Percentiles rank a stretch among this genome's conserved stretches.
Evolutionary conservation across 2,888 invertebrate species (phyloP).

Genomic region (Phytoseiulus persimilis): DNA sequence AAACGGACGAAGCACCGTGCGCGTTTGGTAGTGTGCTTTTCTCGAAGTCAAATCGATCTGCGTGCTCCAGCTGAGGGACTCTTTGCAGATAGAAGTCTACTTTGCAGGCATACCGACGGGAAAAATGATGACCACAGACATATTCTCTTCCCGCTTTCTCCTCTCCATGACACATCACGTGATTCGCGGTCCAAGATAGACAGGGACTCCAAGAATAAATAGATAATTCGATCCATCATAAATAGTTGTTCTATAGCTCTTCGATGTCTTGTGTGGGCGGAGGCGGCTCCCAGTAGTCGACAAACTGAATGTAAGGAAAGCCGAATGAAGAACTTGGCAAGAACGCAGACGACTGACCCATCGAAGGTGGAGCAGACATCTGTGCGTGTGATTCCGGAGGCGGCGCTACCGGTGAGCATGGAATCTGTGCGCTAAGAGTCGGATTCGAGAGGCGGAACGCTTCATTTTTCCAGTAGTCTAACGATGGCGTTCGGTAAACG

Average conservation of each 20-base stretch:
- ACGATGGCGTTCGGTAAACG: background rate
- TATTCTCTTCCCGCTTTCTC: background rate
- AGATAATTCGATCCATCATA: conserved; percentile 8
- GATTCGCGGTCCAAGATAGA: background rate
- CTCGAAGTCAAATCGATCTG: too few relatives aligned
- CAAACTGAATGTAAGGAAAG: conserved; percentile 31
- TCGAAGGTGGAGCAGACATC: background rate
- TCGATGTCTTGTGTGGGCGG: conserved; percentile 23
- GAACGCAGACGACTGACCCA: conserved; percentile 6
- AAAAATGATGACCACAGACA: too few relatives aligned
- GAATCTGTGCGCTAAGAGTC: background rate
- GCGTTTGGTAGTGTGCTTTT: too few relatives aligned
- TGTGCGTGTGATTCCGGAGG: background rate
- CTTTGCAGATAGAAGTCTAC: too few relatives aligned
- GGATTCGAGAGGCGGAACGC: conserved; percentile 12
- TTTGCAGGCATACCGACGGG: too few relatives aligned
- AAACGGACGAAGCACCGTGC: too few relatives aligned
- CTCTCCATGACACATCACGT: background rate
- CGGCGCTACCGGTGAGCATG: background rate
- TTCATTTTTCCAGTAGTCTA: conserved; percentile 32
- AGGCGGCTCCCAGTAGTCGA: conserved; percentile 30
- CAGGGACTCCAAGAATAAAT: background rate
- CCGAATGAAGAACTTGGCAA: conserved; percentile 30
- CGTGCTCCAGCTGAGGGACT: too few relatives aligned
- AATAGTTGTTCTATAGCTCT: conserved; percentile 5